Evolutionary conservation across 2,888 invertebrate genomes (phyloP), one percentile per base, ranked within the genome.

Genomic region (Heliconius ethilla): DNA sequence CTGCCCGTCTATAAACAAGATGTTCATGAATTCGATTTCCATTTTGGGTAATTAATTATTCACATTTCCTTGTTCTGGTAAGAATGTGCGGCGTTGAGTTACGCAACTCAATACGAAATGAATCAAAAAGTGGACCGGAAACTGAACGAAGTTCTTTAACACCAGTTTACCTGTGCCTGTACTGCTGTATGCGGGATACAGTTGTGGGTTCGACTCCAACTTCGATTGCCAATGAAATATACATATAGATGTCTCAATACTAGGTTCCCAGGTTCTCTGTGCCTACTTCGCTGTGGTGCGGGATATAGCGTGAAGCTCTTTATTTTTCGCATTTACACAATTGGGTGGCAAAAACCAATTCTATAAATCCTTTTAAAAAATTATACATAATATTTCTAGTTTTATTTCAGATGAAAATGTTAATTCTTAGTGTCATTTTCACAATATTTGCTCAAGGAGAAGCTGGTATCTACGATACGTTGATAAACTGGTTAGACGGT

Each of bases 331-430:
- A 5, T 45, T 15, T 45, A 15, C 45, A 45, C 5, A 27, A 45
- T 45, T 15, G 15, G 45, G 15, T 45, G 45, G 45, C 45, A 7
- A 55, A 55, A 55, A 22, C 0, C 18, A 55, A 55, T 22, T 22
- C 1, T 0, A 0, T 22, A 55, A 22, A 55, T 1, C 55, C 1
- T 55, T 55, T 55, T 22, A 7, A 55, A 55, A 15, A 55, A 55
- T 9, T 55, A 1, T 40, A 40, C 40, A 40, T 40, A 40, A 11
- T 40, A 40, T 11, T 29, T 5, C 29, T 29, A 40, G 10, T 22
- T n/a, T 59, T 59, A 59, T 37, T 67, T 37, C 66, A 67, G 66
- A 37, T 67, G n/a, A 67, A 33, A 33, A 67, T 67, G 66, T 67
- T 67, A n/a, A 11, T 67, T 67, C n/a, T 67, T 7, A 37, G 66